phyloP scores from a whole-genome alignment of 2,113 vertebrate species.

The Archilochus colubris region DNA sequence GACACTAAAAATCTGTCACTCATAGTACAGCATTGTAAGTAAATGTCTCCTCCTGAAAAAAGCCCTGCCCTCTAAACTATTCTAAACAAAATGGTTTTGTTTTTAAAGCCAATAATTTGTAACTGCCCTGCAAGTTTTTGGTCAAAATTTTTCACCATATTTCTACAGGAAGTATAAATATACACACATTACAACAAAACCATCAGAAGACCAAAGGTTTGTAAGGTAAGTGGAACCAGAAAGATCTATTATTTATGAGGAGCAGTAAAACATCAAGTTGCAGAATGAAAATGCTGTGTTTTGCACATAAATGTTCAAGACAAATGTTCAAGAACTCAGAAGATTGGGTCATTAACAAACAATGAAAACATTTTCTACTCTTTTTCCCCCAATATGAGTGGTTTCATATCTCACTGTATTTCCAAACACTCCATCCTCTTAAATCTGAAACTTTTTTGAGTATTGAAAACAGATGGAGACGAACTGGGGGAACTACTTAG shows the following conservation, averaged over 20 bases:
- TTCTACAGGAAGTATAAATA: neutral
- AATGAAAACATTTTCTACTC: neutral
- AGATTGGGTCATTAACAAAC: neutral
- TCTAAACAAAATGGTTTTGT: neutral
- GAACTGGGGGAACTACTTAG: neutral
- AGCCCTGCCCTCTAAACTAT: neutral
- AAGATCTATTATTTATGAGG: neutral
- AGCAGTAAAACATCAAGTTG: neutral
- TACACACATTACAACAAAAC: neutral
- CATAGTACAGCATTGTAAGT: neutral
- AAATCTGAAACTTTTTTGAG: neutral
- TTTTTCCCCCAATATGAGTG: neutral
- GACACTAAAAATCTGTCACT: neutral
- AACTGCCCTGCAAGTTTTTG: neutral
- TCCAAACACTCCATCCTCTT: neutral
- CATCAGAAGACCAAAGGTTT: neutral
- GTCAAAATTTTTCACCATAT: neutral
- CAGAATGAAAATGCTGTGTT: neutral
- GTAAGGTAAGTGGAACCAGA: neutral
- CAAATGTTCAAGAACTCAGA: neutral
- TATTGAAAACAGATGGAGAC: conserved; percentile 47
- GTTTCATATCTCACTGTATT: neutral
- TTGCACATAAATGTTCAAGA: neutral
- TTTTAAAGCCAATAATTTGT: neutral
- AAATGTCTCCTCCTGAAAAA: neutral